Evolutionary conservation across 2,888 invertebrate species (phyloP).

Genomic region (Patella caerulea): DNA sequence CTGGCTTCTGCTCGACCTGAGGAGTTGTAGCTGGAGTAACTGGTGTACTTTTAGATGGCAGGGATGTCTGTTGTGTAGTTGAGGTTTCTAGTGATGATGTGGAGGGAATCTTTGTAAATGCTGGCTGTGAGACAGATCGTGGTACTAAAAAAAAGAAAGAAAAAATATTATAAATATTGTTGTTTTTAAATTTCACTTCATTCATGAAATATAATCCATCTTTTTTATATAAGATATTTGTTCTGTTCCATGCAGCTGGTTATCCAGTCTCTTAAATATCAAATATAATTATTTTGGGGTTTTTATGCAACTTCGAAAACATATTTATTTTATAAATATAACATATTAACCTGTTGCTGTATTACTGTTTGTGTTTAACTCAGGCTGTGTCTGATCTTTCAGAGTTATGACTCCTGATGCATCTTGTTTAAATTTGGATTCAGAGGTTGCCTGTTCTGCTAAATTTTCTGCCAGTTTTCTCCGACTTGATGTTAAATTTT

Average conservation of each 20-base stretch:
- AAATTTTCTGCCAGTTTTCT: conserved; percentile 79
- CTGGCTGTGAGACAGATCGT: conserved; percentile 54
- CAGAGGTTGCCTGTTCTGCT: conserved; percentile 48
- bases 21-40: conserved; percentile 35
- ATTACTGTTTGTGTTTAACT: too few species aligned
- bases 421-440: conserved; percentile 43
- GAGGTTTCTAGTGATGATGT: conserved; percentile 35
- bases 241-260: too few species aligned
- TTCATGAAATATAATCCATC: too few species aligned
- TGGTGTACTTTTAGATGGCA: conserved; percentile 22
- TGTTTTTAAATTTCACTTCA: too few species aligned
- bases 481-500: conserved; percentile 82
- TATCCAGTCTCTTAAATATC: too few species aligned
- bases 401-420: conserved; percentile 22
- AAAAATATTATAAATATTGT: too few species aligned
- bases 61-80: conserved; percentile 29
- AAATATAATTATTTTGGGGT: too few species aligned
- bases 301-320: too few species aligned
- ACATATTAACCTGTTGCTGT: too few species aligned
- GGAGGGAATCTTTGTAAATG: conserved; percentile 44
- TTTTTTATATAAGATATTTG: too few species aligned
- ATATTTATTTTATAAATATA: too few species aligned
- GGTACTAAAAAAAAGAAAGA: conserved; percentile 43
- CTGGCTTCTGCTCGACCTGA: conserved; percentile 54
- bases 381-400: not conserved